Conservation (phyloP, 2,797 vertebrate genomes). For the Tolypeutes matacus region DNA sequence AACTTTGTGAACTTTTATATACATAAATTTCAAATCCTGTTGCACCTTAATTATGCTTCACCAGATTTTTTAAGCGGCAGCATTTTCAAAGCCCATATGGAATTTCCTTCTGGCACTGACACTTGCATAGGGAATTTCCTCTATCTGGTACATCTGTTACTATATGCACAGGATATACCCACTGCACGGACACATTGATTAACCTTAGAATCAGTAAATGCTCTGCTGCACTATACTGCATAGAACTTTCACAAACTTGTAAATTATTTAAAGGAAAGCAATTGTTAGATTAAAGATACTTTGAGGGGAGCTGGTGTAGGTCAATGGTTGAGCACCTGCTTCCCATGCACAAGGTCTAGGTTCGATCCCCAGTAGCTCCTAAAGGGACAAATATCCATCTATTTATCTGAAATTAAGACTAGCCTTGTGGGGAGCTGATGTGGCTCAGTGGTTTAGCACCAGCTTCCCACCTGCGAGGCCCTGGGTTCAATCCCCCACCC, state of each 20-base stretch:
- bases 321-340: too few relatives aligned
- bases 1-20: not conserved
- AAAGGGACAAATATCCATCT: not conserved
- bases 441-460: too few relatives aligned
- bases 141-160: not conserved
- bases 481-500: too few relatives aligned
- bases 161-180: not conserved
- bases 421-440: too few relatives aligned
- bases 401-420: not conserved
- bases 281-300: not conserved
- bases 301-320: not conserved
- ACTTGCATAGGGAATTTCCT: not conserved
- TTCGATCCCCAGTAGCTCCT: too few relatives aligned
- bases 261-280: not conserved
- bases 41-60: not conserved
- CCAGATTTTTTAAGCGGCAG: not conserved
- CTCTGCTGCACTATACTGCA: not conserved
- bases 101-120: conserved; percentile 14
- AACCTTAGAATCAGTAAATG: not conserved
- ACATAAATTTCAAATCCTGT: not conserved
- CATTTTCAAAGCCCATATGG: not conserved
- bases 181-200: not conserved
- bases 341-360: too few relatives aligned
- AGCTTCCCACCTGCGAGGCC: too few relatives aligned
- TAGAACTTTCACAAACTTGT: not conserved